Evolutionary conservation across 2,113 vertebrate genomes (phyloP).

Genomic region (Hassar affinis): DNA sequence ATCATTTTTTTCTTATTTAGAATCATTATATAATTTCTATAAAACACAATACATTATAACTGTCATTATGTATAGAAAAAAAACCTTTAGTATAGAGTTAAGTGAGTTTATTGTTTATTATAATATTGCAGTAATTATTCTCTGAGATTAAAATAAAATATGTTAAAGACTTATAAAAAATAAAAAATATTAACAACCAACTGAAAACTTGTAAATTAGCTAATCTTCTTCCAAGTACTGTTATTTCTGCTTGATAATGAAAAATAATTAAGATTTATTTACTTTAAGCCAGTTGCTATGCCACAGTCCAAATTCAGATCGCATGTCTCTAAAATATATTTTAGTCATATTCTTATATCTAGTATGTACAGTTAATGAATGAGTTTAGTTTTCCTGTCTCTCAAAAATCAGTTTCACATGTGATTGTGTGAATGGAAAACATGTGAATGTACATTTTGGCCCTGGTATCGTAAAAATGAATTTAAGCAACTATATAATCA

Average conservation of each 20-base stretch:
- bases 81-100: not conserved
- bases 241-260: not conserved
- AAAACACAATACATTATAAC: not conserved
- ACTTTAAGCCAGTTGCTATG: not conserved
- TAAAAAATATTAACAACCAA: not conserved
- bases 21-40: not conserved
- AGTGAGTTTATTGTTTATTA: slow-evolving; percentile 20
- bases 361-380: not conserved
- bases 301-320: not conserved
- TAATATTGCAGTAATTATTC: slow-evolving; percentile 46
- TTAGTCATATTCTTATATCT: not conserved
- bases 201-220: not conserved
- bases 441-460: not conserved
- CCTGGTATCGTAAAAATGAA: not conserved
- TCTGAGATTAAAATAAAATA: slow-evolving; percentile 6
- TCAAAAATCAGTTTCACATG: not conserved
- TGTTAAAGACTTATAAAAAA: not conserved
- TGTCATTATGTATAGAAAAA: not conserved
- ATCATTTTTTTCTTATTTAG: not conserved
- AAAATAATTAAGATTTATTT: not conserved
- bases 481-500: not conserved
- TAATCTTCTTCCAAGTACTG: not conserved
- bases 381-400: not conserved
- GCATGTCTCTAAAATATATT: not conserved
- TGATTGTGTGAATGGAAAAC: not conserved